Conservation (phyloP, 53 echinoderm and acorn worm genomes). For the Hippasteria phrygiana region DNA sequence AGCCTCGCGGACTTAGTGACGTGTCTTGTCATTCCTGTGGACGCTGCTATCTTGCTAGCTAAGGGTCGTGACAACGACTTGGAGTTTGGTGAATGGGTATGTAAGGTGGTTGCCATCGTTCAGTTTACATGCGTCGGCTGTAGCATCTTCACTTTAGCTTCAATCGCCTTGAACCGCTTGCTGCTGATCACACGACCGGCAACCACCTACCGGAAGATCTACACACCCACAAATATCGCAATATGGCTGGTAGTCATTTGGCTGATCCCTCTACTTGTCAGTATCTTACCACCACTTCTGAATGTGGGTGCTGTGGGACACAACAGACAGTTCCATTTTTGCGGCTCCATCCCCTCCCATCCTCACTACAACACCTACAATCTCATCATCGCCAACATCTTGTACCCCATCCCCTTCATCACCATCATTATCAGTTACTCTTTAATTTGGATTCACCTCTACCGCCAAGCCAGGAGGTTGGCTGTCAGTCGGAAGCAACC, state of each 20-base stretch:
- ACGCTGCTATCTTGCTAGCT: conserved; percentile 33
- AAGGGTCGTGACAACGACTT: conserved; percentile 6
- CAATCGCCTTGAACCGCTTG: conserved; percentile 84
- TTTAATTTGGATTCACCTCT: conserved; percentile 54
- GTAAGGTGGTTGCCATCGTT: conserved; percentile 45
- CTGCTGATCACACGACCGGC: conserved; percentile 77
- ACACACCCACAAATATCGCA: conserved; percentile 22
- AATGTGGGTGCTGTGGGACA: conserved; percentile 66
- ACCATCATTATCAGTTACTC: conserved; percentile 67
- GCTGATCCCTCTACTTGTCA: conserved; percentile 61
- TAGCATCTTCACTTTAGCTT: conserved; percentile 73
- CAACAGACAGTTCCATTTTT: conserved; percentile 54
- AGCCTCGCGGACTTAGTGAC: conserved; percentile 74
- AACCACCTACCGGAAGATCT: conserved; percentile 36
- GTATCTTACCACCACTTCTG: conserved; percentile 44
- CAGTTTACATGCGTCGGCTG: conserved; percentile 29
- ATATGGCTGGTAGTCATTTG: conserved; percentile 75
- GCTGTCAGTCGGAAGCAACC: background rate
- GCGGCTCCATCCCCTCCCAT: conserved; percentile 57
- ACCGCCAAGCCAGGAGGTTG: conserved; percentile 57
- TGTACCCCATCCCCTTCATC: conserved; percentile 69
- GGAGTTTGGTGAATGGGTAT: conserved; percentile 11
- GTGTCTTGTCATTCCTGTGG: conserved; percentile 36
- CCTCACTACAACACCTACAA: conserved; percentile 50
- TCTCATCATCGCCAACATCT: conserved; percentile 16